Conservation (phyloP, 2,113 vertebrate species). For the Ascaphus truei region DNA sequence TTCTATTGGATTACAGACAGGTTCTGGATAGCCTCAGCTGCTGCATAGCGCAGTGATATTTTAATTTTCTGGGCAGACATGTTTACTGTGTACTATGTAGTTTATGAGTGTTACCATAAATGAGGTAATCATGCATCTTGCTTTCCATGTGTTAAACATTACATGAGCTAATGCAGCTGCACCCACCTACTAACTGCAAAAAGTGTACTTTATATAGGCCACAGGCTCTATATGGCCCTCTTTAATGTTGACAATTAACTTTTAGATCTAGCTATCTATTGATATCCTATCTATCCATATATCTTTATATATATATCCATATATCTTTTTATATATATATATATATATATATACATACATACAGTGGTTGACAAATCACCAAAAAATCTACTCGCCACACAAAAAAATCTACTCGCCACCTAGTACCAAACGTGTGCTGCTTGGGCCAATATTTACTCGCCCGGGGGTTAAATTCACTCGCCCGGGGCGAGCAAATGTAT, state of each 20-base stretch:
- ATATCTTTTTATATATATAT: too few relatives aligned
- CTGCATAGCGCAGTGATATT: slow-evolving; percentile 69
- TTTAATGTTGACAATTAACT: slow-evolving; percentile 44
- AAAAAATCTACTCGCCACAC: too few relatives aligned
- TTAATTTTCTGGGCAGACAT: slow-evolving; percentile 81
- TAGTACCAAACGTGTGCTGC: too few relatives aligned
- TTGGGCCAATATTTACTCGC: too few relatives aligned
- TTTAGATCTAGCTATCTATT: too few relatives aligned
- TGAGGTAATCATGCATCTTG: slow-evolving; percentile 73
- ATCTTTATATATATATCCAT: too few relatives aligned
- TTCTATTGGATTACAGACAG: slow-evolving; percentile 67
- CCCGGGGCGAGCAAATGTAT: too few relatives aligned
- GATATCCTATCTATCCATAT: too few relatives aligned
- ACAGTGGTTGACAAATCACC: too few relatives aligned
- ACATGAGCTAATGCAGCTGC: slow-evolving; percentile 73
- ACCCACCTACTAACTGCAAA: slow-evolving; percentile 48
- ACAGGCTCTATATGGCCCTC: slow-evolving; percentile 48
- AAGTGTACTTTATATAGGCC: slow-evolving; percentile 52
- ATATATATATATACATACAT: too few relatives aligned
- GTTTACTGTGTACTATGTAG: slow-evolving; percentile 80
- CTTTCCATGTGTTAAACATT: slow-evolving; percentile 76
- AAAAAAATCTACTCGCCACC: too few relatives aligned
- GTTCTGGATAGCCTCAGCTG: slow-evolving; percentile 69
- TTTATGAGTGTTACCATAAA: slow-evolving; percentile 78
- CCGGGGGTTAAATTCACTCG: too few relatives aligned